Percentiles rank a stretch among this genome's conserved stretches.
phyloP scores from a whole-genome alignment of 2,113 vertebrate species.

The Semicossyphus pulcher region DNA sequence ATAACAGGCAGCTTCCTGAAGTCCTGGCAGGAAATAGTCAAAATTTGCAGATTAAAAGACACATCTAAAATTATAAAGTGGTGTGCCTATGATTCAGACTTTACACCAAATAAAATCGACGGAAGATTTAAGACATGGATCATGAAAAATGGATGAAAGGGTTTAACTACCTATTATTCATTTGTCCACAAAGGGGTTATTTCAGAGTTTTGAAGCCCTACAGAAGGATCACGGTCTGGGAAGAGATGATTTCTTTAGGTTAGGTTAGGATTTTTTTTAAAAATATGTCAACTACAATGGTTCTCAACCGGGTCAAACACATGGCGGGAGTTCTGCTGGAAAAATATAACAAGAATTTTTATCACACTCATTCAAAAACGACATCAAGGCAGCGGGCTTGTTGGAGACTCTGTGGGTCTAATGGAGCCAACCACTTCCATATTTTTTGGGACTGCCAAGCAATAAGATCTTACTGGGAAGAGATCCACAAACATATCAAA shows the following conservation, averaged over 20 bases:
- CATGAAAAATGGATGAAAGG: too few species aligned
- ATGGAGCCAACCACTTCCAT: too few species aligned
- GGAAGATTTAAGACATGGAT: not conserved
- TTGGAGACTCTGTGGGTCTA: too few species aligned
- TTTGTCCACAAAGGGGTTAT: not conserved
- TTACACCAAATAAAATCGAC: not conserved
- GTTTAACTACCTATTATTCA: not conserved
- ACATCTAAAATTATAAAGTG: not conserved
- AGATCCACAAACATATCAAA: too few species aligned
- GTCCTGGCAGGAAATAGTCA: not conserved
- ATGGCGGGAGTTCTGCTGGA: too few species aligned
- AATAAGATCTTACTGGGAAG: too few species aligned
- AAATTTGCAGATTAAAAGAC: not conserved
- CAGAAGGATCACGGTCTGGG: not conserved
- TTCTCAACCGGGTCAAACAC: too few species aligned
- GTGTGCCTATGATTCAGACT: not conserved
- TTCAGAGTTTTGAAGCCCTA: not conserved
- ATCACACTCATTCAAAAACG: constrained; percentile 9
- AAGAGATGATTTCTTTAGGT: not conserved
- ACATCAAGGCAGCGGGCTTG: too few species aligned
- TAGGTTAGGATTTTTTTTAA: not conserved
- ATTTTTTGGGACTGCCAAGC: too few species aligned
- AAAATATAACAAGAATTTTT: too few species aligned
- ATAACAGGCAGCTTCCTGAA: not conserved
- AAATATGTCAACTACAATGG: too few species aligned